Conservation (phyloP, 2,113 vertebrate genomes). For the Crotalus helleri region DNA sequence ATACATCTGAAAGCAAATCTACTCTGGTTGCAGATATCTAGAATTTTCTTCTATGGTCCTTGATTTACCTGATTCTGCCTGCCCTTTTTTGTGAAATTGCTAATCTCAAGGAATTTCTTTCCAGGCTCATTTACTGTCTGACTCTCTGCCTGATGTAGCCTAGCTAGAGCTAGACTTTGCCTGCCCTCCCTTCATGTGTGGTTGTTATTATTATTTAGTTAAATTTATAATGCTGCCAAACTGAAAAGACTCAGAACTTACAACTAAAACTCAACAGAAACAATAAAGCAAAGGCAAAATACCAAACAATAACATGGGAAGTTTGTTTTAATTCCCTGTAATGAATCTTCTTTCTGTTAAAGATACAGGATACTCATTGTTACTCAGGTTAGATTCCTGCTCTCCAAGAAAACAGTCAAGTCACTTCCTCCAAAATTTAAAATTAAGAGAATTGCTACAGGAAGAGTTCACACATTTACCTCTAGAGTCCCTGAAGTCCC, state of each 20-base stretch:
- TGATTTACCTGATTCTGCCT: not conserved
- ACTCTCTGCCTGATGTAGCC: not conserved
- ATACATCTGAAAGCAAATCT: not conserved
- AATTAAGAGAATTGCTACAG: not conserved
- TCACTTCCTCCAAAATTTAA: not conserved
- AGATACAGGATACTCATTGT: not conserved
- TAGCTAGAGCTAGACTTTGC: not conserved
- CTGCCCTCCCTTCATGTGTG: not conserved
- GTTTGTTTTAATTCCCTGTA: not conserved
- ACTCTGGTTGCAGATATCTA: not conserved
- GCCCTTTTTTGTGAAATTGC: not conserved
- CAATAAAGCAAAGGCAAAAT: not conserved
- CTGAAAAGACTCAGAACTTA: not conserved
- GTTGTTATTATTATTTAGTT: not conserved
- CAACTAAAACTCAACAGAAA: not conserved
- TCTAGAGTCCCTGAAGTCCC: conserved; percentile 92
- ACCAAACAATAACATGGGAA: not conserved
- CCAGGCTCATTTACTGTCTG: not conserved
- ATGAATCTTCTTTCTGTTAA: not conserved
- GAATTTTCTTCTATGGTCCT: not conserved
- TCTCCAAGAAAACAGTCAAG: not conserved
- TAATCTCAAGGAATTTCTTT: not conserved
- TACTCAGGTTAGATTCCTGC: not conserved
- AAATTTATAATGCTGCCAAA: not conserved
- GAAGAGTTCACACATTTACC: conserved; percentile 67